phyloP scores from a whole-genome alignment of 2,113 vertebrate genomes.

The Pao palembangensis region DNA sequence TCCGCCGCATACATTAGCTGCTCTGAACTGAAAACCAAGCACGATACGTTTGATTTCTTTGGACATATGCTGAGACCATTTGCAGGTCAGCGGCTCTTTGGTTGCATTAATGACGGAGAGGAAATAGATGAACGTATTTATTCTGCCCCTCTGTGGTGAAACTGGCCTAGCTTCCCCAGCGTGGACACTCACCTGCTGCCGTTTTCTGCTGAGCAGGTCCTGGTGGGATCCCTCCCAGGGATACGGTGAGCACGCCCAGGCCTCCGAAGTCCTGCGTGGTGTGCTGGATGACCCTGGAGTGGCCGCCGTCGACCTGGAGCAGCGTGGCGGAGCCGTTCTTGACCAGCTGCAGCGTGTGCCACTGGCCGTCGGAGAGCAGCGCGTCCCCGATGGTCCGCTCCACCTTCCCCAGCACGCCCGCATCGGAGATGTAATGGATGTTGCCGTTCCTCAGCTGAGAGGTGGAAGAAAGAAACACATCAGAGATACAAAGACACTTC shows the following conservation, averaged over 20 bases:
- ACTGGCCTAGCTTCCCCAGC: not conserved
- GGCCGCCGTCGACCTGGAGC: constrained; percentile 76
- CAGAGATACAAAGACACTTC: no score
- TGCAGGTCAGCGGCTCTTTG: not conserved
- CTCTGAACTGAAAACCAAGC: not conserved
- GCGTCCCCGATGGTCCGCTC: constrained; percentile 85
- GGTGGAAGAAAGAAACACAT: not conserved
- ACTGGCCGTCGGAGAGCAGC: constrained; percentile 85
- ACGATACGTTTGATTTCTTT: not conserved
- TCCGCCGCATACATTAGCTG: not conserved
- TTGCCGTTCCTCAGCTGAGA: constrained; percentile 88
- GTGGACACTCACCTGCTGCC: constrained; percentile 75
- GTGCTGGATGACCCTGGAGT: constrained; percentile 78
- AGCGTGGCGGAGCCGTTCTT: constrained; percentile 83
- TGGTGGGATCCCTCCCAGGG: constrained; percentile 87
- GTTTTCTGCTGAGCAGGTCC: constrained; percentile 78
- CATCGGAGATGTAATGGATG: constrained; percentile 88
- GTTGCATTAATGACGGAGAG: constrained; percentile 1
- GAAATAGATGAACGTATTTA: not conserved
- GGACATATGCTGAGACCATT: not conserved
- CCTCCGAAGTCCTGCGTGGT: constrained; percentile 92
- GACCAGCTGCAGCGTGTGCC: constrained; percentile 84
- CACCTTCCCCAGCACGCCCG: constrained; percentile 89
- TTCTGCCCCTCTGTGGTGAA: not conserved
- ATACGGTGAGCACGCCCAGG: constrained; percentile 82